These are phyloP conservation scores for Sula dactylatra DNA, from an alignment of 2,113 vertebrate genomes.

Conservation along the genomic window DNA sequence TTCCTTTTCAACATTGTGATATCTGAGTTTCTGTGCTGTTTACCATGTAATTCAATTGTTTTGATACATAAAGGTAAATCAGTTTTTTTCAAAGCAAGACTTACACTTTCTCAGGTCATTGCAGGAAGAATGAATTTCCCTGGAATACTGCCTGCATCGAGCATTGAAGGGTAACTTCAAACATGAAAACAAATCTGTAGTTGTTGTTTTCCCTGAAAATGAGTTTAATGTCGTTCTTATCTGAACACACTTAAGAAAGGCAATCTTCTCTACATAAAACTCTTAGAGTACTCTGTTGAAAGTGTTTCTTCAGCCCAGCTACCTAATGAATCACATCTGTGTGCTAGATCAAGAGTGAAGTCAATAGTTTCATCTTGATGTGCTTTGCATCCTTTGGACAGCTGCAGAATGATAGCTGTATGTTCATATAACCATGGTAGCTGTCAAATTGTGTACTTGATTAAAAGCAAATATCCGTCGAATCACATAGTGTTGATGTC, in stretches of 20 bases:
- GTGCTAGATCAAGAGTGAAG: neutral
- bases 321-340: neutral
- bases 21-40: neutral
- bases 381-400: accelerated
- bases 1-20: accelerated
- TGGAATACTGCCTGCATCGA: neutral
- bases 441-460: neutral
- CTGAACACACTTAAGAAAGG: neutral
- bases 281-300: neutral
- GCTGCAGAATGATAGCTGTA: neutral
- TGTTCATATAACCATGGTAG: neutral
- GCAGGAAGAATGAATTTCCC: neutral
- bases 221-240: neutral
- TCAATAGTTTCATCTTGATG: neutral
- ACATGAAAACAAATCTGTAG: neutral
- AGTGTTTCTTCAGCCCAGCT: neutral
- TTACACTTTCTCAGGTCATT: neutral
- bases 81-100: neutral
- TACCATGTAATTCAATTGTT: neutral
- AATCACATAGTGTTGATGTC: neutral
- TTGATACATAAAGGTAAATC: neutral
- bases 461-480: neutral
- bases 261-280: neutral
- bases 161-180: neutral
- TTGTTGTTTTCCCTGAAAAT: neutral